Conservation (phyloP, 1,140 invertebrate species). For the Bicyclus anynana region DNA sequence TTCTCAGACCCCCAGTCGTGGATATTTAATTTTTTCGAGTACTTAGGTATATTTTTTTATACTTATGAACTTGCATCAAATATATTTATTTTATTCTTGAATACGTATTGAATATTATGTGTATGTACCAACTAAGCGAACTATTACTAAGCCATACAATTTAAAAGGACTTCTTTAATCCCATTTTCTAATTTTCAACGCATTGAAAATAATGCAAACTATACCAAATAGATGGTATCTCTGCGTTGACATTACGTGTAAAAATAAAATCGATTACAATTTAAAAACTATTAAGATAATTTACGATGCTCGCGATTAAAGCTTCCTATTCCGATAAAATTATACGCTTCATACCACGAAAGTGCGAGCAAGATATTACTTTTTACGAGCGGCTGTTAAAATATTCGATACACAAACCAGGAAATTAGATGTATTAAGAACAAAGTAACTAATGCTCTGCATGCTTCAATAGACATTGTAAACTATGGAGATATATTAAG, state of each 20-base stretch:
- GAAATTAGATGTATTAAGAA: constrained; percentile 16
- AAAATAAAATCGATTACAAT: constrained; percentile 14
- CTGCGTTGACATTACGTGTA: neutral
- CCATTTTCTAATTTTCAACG: no score
- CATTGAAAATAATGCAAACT: no score
- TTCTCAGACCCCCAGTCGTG: no score
- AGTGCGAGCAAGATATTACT: constrained; percentile 17
- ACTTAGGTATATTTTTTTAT: no score
- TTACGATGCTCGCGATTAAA: constrained; percentile 11
- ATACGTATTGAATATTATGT: no score
- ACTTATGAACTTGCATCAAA: no score
- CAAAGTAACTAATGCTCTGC: constrained; percentile 17
- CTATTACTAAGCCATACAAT: no score
- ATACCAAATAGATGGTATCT: no score
- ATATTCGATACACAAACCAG: constrained; percentile 9
- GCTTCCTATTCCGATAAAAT: constrained; percentile 27
- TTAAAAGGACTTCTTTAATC: no score
- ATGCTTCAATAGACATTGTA: constrained; percentile 16
- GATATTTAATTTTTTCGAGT: no score
- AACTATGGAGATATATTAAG: neutral
- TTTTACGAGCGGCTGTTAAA: constrained; percentile 19
- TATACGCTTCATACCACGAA: constrained; percentile 12
- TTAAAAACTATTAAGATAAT: constrained; percentile 26
- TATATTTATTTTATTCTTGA: no score
- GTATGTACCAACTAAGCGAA: no score